Evolutionary conservation across 1,140 invertebrate genomes (phyloP).

Genomic region (Eueides isabella): DNA sequence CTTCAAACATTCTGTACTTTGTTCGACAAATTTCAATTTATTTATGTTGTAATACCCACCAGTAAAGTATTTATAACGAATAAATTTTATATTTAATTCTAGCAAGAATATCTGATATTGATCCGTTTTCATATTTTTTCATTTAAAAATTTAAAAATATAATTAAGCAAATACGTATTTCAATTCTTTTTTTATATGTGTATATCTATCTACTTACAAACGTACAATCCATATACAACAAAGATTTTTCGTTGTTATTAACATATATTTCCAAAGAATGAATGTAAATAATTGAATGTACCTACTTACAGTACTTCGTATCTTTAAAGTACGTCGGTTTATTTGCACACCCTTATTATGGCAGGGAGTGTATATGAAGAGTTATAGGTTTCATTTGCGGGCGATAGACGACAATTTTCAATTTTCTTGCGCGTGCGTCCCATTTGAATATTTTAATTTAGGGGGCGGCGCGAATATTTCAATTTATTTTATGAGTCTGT

Average conservation of each 20-base stretch:
- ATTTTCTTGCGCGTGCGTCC: constrained; percentile 82
- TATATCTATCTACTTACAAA: too few relatives aligned
- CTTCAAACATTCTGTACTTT: neutral
- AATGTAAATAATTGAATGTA: neutral
- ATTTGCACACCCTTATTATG: constrained; percentile 41
- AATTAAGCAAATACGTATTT: too few relatives aligned
- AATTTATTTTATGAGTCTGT: constrained; percentile 81
- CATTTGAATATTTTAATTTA: constrained; percentile 83
- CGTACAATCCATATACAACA: neutral
- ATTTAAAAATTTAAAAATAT: too few relatives aligned
- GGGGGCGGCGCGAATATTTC: constrained; percentile 81
- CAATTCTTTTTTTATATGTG: too few relatives aligned
- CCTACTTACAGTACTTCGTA: neutral
- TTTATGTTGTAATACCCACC: constrained; percentile 2
- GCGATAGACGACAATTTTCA: constrained; percentile 82
- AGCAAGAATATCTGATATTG: neutral
- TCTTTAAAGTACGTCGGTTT: constrained; percentile 6
- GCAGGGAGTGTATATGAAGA: constrained; percentile 66
- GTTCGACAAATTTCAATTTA: neutral
- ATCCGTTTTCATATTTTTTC: neutral
- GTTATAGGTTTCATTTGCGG: constrained; percentile 82
- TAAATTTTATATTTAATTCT: neutral
- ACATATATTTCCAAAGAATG: neutral
- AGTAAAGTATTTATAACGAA: neutral
- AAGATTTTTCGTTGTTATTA: neutral